These are phyloP conservation scores for Pyrgus malvae DNA, from an alignment of 2,888 invertebrate species.

Conservation along the genomic window DNA sequence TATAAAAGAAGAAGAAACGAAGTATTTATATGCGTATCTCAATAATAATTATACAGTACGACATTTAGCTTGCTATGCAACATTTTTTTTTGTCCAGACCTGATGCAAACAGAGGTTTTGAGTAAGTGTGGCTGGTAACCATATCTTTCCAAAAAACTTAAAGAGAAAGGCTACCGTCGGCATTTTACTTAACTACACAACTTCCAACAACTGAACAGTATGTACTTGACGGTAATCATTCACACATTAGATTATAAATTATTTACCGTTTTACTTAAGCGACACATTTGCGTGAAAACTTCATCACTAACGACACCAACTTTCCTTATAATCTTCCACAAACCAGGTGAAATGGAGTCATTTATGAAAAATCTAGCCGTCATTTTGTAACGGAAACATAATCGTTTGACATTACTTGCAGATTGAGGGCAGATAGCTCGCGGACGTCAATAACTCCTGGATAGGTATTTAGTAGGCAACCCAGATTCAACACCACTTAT, in stretches of 20 bases:
- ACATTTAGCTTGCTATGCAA: no score
- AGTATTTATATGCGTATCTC: no score
- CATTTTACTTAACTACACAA: no score
- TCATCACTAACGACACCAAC: neutral
- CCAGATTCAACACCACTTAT: constrained; percentile 10
- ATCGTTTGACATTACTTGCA: constrained; percentile 15
- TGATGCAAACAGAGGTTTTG: no score
- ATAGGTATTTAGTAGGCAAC: constrained; percentile 13
- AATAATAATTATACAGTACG: no score
- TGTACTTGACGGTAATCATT: neutral
- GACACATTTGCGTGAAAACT: neutral
- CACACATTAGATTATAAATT: neutral
- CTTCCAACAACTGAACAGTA: no score
- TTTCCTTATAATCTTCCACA: constrained; percentile 1
- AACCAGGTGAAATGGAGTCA: constrained; percentile 10
- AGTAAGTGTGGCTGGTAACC: no score
- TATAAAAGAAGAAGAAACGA: no score
- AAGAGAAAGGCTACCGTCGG: no score
- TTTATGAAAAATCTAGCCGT: constrained; percentile 7
- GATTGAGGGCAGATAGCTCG: constrained; percentile 21
- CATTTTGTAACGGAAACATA: constrained; percentile 19
- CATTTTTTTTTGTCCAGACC: no score
- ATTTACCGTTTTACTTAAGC: neutral
- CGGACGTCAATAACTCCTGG: constrained; percentile 18
- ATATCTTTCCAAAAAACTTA: no score